Conservation (phyloP, 2,113 vertebrate genomes). For the Boleophthalmus pectinirostris region DNA sequence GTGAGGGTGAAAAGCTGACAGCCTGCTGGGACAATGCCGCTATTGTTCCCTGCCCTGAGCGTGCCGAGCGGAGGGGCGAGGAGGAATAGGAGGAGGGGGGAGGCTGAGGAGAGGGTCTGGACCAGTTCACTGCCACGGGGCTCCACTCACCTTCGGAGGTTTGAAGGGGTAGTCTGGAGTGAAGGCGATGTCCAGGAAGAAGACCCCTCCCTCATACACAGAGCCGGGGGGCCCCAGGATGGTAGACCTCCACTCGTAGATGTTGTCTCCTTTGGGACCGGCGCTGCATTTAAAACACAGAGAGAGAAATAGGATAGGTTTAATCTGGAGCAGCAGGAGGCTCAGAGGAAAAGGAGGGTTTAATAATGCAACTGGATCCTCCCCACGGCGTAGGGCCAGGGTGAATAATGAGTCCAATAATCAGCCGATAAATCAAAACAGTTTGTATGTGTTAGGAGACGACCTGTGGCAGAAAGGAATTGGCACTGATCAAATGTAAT, state of each 20-base stretch:
- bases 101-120: background rate
- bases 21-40: constrained; percentile 29
- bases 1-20: constrained; percentile 24
- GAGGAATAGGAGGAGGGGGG: background rate
- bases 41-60: constrained; percentile 26
- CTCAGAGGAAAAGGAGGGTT: background rate
- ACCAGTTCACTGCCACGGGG: constrained; percentile 22
- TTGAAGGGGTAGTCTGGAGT: constrained; percentile 99
- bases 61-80: background rate
- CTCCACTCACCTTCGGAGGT: constrained; percentile 91
- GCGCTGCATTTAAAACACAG: constrained; percentile 73
- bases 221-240: constrained; percentile 97
- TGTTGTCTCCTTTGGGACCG: constrained; percentile 97
- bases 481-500: background rate
- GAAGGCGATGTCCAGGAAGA: constrained; percentile 98
- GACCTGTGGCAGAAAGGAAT: background rate
- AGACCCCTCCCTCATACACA: constrained; percentile 96
- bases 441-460: constrained; percentile 24
- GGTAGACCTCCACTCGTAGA: constrained; percentile 98
- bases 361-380: constrained; percentile 28
- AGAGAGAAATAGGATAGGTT: constrained; percentile 16
- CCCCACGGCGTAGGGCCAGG: constrained; percentile 6
- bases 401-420: constrained; percentile 34
- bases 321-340: constrained; percentile 6
- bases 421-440: constrained; percentile 38